These are phyloP conservation scores for Calosoma granatense DNA, from an alignment of 1,140 invertebrate genomes.

Conservation along the genomic window DNA sequence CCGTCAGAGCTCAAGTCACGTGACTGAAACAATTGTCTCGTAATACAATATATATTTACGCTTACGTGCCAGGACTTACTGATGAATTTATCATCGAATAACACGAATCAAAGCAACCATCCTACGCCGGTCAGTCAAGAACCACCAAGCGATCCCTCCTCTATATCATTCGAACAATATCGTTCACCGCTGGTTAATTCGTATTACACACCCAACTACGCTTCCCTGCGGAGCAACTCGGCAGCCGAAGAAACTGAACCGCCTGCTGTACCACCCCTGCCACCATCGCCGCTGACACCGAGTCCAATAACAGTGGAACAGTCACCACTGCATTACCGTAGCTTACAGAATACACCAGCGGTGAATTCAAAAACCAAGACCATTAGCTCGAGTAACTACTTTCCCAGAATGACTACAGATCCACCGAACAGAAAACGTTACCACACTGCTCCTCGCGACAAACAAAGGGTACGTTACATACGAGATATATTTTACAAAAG, in stretches of 20 bases:
- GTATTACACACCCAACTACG: constrained; percentile 37
- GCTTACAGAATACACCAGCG: constrained; percentile 29
- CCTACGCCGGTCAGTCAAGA: constrained; percentile 37
- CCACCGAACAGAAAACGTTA: constrained; percentile 40
- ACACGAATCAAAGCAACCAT: constrained; percentile 32
- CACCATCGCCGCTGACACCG: constrained; percentile 21
- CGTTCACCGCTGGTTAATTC: constrained; percentile 40
- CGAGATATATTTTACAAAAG: no score
- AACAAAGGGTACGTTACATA: constrained; percentile 41
- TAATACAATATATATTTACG: no score
- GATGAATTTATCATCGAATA: constrained; percentile 46
- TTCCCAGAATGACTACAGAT: constrained; percentile 28
- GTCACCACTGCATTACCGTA: constrained; percentile 23
- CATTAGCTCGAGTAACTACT: constrained; percentile 29
- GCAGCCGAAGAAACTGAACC: constrained; percentile 22
- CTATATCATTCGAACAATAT: constrained; percentile 43
- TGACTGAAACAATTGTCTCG: no score
- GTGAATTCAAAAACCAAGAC: constrained; percentile 29
- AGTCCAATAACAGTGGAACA: not conserved
- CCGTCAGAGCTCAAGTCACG: no score
- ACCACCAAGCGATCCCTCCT: constrained; percentile 31
- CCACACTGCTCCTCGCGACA: constrained; percentile 49
- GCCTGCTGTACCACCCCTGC: constrained; percentile 30
- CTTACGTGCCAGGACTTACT: constrained; percentile 48
- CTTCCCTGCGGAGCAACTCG: constrained; percentile 33